Conservation (phyloP, 2,888 invertebrate genomes). For the Tetrapedia diversipes region DNA sequence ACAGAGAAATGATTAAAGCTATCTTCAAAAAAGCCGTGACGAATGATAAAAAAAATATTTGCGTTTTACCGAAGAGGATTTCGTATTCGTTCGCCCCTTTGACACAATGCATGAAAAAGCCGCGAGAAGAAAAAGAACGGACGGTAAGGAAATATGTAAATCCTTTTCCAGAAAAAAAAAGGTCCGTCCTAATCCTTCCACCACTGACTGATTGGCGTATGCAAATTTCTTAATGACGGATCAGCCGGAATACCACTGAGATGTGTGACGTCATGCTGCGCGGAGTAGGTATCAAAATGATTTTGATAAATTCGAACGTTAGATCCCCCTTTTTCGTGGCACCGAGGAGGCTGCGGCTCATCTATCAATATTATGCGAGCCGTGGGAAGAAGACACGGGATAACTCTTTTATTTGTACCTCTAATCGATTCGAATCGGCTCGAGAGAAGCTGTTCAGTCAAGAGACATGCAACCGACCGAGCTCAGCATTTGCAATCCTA, state of each 20-base stretch:
- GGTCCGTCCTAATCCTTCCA: constrained; percentile 59
- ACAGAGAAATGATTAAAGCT: too few species aligned
- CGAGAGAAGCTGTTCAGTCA: constrained; percentile 17
- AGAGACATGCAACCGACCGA: constrained; percentile 31
- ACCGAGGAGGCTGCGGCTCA: constrained; percentile 69
- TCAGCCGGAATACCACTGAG: constrained; percentile 69
- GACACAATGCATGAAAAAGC: constrained; percentile 9
- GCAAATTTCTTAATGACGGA: constrained; percentile 80
- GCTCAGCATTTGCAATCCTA: constrained; percentile 4
- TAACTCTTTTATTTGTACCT: constrained; percentile 55
- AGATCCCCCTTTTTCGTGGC: constrained; percentile 62
- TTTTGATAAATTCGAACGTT: constrained; percentile 78
- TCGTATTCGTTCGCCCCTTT: constrained; percentile 33
- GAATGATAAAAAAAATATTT: constrained; percentile 16
- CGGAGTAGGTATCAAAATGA: constrained; percentile 72
- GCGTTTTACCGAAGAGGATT: constrained; percentile 20
- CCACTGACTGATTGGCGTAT: constrained; percentile 78
- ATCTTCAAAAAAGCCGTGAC: not conserved
- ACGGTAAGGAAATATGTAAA: constrained; percentile 67
- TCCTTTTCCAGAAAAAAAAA: constrained; percentile 44
- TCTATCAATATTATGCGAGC: constrained; percentile 78
- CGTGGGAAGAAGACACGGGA: constrained; percentile 68
- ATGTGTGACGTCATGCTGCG: constrained; percentile 79
- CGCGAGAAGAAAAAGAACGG: constrained; percentile 14
- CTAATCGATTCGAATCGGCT: constrained; percentile 66